Conservation (phyloP, 2,888 invertebrate genomes). For the Eristalinus sepulchralis region DNA sequence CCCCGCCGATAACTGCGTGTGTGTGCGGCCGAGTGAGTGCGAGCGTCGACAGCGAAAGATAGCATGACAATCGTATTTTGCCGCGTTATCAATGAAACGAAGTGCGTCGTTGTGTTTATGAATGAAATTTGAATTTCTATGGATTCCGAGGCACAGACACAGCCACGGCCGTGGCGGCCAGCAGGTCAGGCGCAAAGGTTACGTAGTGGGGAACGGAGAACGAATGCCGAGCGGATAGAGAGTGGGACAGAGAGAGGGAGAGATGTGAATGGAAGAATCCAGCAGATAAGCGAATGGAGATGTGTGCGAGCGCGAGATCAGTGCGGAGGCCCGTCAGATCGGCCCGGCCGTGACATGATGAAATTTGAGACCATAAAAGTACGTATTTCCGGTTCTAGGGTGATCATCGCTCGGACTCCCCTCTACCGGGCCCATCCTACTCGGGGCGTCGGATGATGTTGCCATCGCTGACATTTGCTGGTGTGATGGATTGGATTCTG, state of each 20-base stretch:
- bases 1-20: slow-evolving; percentile 23
- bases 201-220: slow-evolving; percentile 25
- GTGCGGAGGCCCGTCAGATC: slow-evolving; percentile 15
- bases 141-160: not conserved
- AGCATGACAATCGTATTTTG: slow-evolving; percentile 50
- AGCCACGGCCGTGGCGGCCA: not conserved
- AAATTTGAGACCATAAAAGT: slow-evolving; percentile 25
- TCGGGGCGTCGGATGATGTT: slow-evolving; percentile 14
- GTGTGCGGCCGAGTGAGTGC: not conserved
- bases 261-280: slow-evolving; percentile 16
- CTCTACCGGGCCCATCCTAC: not conserved
- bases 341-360: not conserved
- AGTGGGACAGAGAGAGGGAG: not conserved
- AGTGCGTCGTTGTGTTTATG: slow-evolving; percentile 49
- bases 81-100: slow-evolving; percentile 61
- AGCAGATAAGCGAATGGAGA: slow-evolving; percentile 9
- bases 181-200: slow-evolving; percentile 53
- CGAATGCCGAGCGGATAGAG: slow-evolving; percentile 19
- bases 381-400: slow-evolving; percentile 38
- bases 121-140: slow-evolving; percentile 66
- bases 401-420: not conserved
- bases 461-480: not conserved
- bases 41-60: slow-evolving; percentile 25
- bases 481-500: slow-evolving; percentile 6
- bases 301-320: not conserved